Base-by-base conservation (phyloP, 1,140 invertebrate species). In the Ips nitidus region DNA sequence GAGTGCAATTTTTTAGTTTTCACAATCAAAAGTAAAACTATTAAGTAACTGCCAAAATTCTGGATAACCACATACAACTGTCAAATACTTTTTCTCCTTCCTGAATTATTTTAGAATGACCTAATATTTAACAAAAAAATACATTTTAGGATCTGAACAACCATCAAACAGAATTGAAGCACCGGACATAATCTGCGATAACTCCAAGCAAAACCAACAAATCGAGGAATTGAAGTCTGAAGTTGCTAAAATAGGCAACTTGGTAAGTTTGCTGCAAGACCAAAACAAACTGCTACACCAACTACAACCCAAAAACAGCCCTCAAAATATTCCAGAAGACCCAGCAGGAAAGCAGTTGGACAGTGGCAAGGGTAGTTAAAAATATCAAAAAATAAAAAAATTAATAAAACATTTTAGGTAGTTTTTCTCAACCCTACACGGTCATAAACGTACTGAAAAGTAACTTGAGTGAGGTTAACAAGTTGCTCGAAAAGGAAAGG, bases 181-280 rank as follows among this genome's bases (percentile, higher is more conserved):
- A 8, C 47, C 7, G 47, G 47, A 50, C 22, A 22, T 22, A 22
- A 22, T 22, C 22, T 22, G 22, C 41, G 22, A 53, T 69, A 4
- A 3, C 65, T 22, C 22, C 22, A 22, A 22, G 36, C 71, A 76
- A 58, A 64, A 70, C 7, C 56, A 73, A 56, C 59, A 74, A 41
- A 62, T 77, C 4, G 43, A 74, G 43, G 71, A 75, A 3, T 64
- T 79, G 41, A 75, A 73, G 70, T 22, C 59, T 4, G 78, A 79
- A 75, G 65, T 79, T 0, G 56, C 65, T 41, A 77, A 77, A 68
- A 50, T 79, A 45, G 64, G 74, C 42, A 65, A 76, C 4, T 53
- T 79, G 8, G 72, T 78, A 8, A 5, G 65, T 22, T 59, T 79
- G 22, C 57, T 79, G 3, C 72, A 73, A 57, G 76, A 79, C 45